phyloP scores from a whole-genome alignment of 2,797 vertebrate genomes.

The Helarctos malayanus region DNA sequence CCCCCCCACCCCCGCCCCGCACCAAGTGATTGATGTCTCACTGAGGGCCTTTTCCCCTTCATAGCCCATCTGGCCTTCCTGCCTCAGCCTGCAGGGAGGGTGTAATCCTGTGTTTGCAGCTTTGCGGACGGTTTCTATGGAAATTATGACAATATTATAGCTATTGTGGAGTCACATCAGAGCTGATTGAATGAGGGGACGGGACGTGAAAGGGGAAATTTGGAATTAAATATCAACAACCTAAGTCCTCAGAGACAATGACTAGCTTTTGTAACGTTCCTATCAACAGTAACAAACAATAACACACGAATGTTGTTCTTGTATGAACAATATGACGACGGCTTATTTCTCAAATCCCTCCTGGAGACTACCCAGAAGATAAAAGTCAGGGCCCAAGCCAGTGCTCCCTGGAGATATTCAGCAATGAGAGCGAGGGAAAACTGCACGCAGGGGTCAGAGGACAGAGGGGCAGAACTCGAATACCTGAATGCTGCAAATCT shows the following conservation, averaged over 20 bases:
- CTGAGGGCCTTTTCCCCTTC: conserved; percentile 62
- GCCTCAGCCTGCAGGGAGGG: conserved; percentile 80
- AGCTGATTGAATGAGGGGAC: conserved; percentile 49
- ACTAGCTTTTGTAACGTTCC: conserved; percentile 16
- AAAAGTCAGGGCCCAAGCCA: background rate
- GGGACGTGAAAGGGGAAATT: conserved; percentile 69
- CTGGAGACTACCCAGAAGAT: background rate
- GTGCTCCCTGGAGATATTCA: background rate
- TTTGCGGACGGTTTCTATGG: conserved; percentile 86
- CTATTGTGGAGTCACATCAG: conserved; percentile 47
- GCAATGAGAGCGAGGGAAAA: background rate
- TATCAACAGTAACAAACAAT: conserved; percentile 68
- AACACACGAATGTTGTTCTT: conserved; percentile 60
- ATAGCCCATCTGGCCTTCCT: conserved; percentile 75
- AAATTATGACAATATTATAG: conserved; percentile 83
- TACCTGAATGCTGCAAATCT: background rate
- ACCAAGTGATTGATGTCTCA: conserved; percentile 77
- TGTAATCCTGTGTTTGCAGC: conserved; percentile 82
- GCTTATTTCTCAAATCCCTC: conserved; percentile 39
- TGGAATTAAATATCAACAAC: conserved; percentile 74
- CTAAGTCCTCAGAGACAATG: conserved; percentile 73
- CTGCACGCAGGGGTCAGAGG: background rate
- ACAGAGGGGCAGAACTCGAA: background rate
- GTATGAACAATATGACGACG: background rate
- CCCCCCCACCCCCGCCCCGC: background rate